Conservation (phyloP, 2,113 vertebrate genomes). For the Misgurnus mizolepis region DNA sequence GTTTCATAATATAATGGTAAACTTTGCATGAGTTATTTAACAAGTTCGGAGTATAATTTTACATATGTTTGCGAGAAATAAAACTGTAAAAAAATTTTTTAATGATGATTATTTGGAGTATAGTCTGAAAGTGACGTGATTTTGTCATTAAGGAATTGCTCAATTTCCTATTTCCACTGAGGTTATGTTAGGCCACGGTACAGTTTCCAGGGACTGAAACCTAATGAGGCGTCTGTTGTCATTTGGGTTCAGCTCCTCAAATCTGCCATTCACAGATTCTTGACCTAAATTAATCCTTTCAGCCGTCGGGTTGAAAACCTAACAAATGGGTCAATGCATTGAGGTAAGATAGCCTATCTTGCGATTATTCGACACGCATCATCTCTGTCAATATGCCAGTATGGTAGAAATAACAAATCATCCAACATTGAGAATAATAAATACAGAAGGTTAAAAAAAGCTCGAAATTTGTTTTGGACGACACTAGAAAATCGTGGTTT, state of each 20-base stretch:
- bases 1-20: too few species aligned
- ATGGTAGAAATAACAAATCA: neutral
- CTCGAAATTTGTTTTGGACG: neutral
- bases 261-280: neutral
- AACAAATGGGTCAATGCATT: neutral
- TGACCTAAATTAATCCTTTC: constrained; percentile 8
- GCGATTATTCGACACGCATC: too few species aligned
- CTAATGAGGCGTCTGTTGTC: constrained; percentile 21
- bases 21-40: too few species aligned
- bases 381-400: neutral
- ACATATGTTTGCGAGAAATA: too few species aligned
- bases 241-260: constrained; percentile 11
- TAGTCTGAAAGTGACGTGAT: neutral
- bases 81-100: too few species aligned
- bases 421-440: neutral
- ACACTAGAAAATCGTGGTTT: neutral
- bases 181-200: constrained; percentile 6
- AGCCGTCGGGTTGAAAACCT: neutral
- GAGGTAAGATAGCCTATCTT: neutral
- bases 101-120: neutral
- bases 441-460: neutral
- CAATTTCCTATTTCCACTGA: neutral
- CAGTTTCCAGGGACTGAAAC: neutral
- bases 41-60: too few species aligned
- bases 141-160: neutral